Percentiles rank a stretch among this genome's conserved stretches.
These are phyloP conservation scores for Solea senegalensis DNA, from an alignment of 2,113 vertebrate genomes.

Conservation along the genomic window DNA sequence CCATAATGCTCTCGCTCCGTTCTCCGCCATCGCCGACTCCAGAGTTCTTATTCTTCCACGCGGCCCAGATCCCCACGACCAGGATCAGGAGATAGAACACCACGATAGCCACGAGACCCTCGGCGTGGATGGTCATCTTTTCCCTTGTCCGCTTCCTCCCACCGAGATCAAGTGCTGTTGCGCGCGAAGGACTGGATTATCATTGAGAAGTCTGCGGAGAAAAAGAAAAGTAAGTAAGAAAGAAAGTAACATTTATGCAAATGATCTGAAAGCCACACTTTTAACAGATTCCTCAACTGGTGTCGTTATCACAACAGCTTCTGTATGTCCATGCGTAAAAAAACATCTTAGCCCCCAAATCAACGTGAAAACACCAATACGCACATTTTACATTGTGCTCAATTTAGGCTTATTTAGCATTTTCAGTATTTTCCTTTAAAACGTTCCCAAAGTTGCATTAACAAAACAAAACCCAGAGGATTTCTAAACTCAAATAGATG, in stretches of 20 bases:
- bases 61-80: constrained; percentile 96
- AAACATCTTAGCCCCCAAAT: too few species aligned
- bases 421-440: too few species aligned
- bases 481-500: too few species aligned
- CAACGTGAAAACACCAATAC: not conserved
- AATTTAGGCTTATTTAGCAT: not conserved
- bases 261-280: too few species aligned
- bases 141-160: constrained; percentile 30
- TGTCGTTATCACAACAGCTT: not conserved
- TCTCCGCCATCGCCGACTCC: constrained; percentile 75
- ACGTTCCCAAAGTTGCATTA: too few species aligned
- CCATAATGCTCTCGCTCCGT: constrained; percentile 93
- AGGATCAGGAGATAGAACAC: constrained; percentile 94
- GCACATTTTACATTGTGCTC: not conserved
- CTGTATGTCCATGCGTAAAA: not conserved
- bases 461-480: too few species aligned
- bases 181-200: constrained; percentile 34
- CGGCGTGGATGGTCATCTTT: constrained; percentile 89
- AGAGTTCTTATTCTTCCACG: constrained; percentile 95
- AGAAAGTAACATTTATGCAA: not conserved
- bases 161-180: constrained; percentile 58
- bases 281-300: too few species aligned
- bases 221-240: too few species aligned
- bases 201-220: too few species aligned
- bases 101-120: constrained; percentile 93